phyloP scores from a whole-genome alignment of 2,113 vertebrate species.

The Cephalopholis sonnerati region DNA sequence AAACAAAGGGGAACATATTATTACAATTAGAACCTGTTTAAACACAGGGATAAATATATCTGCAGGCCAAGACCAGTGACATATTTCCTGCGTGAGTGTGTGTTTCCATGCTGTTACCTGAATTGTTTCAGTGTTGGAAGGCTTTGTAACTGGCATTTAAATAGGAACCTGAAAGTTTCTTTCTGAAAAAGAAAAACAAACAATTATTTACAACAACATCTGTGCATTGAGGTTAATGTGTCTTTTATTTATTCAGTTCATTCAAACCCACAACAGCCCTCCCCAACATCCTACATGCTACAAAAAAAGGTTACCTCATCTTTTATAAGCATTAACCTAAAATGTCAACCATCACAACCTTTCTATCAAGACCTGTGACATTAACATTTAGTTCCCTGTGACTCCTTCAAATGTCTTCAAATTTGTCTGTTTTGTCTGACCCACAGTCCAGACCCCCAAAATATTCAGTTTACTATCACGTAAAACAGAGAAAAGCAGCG shows the following conservation, averaged over 20 bases:
- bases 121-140: slow-evolving; percentile 39
- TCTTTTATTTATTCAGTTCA: no score
- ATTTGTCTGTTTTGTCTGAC: background rate
- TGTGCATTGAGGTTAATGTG: slow-evolving; percentile 1
- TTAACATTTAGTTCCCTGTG: background rate
- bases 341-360: background rate
- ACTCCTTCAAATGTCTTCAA: background rate
- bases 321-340: background rate
- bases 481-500: background rate
- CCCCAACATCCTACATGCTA: no score
- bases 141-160: slow-evolving; percentile 42
- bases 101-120: slow-evolving; percentile 52
- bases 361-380: background rate
- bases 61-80: slow-evolving; percentile 39
- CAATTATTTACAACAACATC: slow-evolving; percentile 16
- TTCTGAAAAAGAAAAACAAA: background rate
- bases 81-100: slow-evolving; percentile 48
- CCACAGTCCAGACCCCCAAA: background rate
- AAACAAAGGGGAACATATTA: slow-evolving; percentile 60
- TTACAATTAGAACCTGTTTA: slow-evolving; percentile 66
- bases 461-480: background rate
- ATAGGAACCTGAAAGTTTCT: slow-evolving; percentile 16
- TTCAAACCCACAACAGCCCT: no score
- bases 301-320: background rate
- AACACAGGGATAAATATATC: slow-evolving; percentile 55